Evolutionary conservation across 2,113 vertebrate genomes (phyloP), one percentile per base, ranked within the genome.

Genomic region (Callospermophilus lateralis): DNA sequence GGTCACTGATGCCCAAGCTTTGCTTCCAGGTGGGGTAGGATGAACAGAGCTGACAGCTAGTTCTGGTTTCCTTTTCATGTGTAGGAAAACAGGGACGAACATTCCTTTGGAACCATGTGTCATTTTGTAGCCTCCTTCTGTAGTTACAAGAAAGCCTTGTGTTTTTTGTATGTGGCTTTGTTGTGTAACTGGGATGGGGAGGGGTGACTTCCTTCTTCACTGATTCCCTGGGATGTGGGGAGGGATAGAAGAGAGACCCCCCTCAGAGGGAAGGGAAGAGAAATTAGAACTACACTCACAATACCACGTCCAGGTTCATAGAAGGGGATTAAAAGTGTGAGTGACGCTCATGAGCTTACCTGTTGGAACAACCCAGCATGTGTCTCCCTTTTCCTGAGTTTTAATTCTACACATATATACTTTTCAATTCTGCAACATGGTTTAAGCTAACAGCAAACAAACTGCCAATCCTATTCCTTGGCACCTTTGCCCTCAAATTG

Each of bases 301-400:
- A 37, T 63, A n/a, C 30, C 42, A 72, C 61, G 19, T 48, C 84
- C 34, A 8, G 42, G 91, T 72, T 45, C 58, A 6, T 9, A 24
- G 34, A 16, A 78, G 67, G 74, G 53, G 37, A 81, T 2, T 19
- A 24, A 20, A 5, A 37, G 4, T 2, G 13, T 11, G 7, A 83
- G 32, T 4, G 1, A 12, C 8, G 26, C 11, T 39, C 42, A 0
- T 2, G 79, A 30, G 32, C 80, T 30, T 32, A 78, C 48, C 8
- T 0, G 7, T 1, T 19, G 51, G 51, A 72, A 70, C 42, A 90
- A 30, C 32, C 1, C 5, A 79, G n/a, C 28, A 3, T 0, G 17
- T 24, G 9, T 39, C 63, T 88, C 77, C 34, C 20, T 45, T 24
- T 70, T 39, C n/a, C 26, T 61, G 65, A 48, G 39, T 83, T 77